Percentiles rank a stretch among this genome's conserved stretches.
phyloP scores from a whole-genome alignment of 2,797 vertebrate genomes.

The Galagoides demidoff region DNA sequence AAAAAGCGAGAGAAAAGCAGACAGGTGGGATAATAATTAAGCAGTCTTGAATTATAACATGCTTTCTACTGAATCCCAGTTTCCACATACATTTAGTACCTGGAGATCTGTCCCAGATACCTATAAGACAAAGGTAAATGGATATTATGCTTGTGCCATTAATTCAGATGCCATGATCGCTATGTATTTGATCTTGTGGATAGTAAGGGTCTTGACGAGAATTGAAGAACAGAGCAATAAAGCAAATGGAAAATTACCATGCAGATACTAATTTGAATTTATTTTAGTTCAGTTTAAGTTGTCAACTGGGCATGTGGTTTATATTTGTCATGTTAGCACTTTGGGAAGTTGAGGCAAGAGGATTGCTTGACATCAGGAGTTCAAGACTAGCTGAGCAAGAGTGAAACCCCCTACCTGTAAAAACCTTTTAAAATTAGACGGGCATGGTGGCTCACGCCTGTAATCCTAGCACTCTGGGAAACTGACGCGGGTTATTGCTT shows the following conservation, averaged over 20 bases:
- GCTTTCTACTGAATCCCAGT: background rate
- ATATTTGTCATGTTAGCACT: background rate
- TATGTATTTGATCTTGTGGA: background rate
- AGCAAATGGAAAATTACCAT: background rate
- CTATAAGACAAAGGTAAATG: background rate
- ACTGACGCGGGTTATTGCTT: background rate
- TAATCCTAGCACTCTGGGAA: background rate
- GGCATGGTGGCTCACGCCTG: background rate
- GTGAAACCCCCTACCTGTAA: background rate
- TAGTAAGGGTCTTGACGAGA: background rate
- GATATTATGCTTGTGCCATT: background rate
- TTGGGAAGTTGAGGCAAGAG: background rate
- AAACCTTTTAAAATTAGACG: background rate
- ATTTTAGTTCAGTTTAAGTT: slow-evolving; percentile 25
- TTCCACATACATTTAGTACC: slow-evolving; percentile 1
- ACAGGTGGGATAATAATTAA: background rate
- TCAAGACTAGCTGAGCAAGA: background rate
- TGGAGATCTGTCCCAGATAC: background rate
- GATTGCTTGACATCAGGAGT: background rate
- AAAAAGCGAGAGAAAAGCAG: background rate
- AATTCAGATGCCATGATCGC: background rate
- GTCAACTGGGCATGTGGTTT: background rate
- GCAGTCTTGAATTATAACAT: background rate
- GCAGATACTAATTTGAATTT: slow-evolving; percentile 22
- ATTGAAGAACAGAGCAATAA: background rate